Evolutionary conservation across 2,113 vertebrate genomes (phyloP), one percentile per base, ranked within the genome.

Genomic region (Daboia siamensis): DNA sequence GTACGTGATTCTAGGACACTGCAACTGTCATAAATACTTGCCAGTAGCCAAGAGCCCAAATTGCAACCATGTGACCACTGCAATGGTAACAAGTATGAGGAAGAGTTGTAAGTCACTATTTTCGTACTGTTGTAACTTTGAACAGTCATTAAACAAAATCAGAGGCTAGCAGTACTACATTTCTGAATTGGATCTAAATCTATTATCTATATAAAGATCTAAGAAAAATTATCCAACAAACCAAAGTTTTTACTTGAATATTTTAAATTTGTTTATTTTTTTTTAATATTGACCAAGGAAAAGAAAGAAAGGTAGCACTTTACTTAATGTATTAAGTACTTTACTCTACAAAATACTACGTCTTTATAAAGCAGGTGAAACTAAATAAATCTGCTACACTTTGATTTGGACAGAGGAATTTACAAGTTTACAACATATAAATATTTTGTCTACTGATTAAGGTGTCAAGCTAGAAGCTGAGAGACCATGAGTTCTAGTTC

Each of bases 311-410:
- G 12, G 39, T 29, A 84, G 92, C 1, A 0, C 89, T 95, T 95
- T 92, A 96, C 95, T 94, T 97, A 96, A 93, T 87, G 87, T 94
- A 91, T 56, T 93, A 97, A 95, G 94, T 93, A 93, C 61, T 88
- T 91, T 85, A 89, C 54, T 2, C 0, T 90, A 12, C 86, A 91
- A 96, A 90, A 4, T 84, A 96, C 91, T 88, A 93, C 0, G 0
- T 87, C 93, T 93, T 92, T 93, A 91, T 89, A 95, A 93, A 96
- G 39, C 15, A 93, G 33, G 7, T 91, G 39, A 51, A 94, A 91
- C 93, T 97, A 96, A 96, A 93, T 33, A 97, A 97, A 96, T 26
- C 61, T 1, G 1, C 51, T 59, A 12, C 95, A 61, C 80, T 97
- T 94, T 90, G 94, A 92, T 91, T 88, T 93, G 94, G 90, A 94